Evolutionary conservation across 2,888 invertebrate species (phyloP), one percentile per base, ranked within the genome.

Genomic region (Dorcus parallelipipedus): DNA sequence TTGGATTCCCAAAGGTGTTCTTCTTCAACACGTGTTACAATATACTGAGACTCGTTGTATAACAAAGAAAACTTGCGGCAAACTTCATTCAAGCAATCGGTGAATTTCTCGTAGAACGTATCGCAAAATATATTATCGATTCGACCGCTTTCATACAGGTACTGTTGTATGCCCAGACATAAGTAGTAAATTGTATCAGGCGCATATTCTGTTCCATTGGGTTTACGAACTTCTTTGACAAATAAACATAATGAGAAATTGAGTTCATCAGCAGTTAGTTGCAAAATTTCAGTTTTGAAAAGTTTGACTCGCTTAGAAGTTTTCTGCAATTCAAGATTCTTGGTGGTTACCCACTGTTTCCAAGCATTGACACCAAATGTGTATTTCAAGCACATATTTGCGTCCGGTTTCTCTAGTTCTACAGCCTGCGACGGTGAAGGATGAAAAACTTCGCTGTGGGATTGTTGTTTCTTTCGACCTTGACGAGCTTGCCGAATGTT

Each of bases 101-200:
- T 93, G 75, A 94, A 95, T 69, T 90, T 87, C 74, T 93, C 91
- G 72, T 91, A 95, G 74, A 89, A 90, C 2, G 89, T 83, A 77
- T 95, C 95, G 58, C 92, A 91, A 76, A 95, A 95, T 75, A 95
- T 91, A 76, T 93, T 93, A 78, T 95, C 95, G 79, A 91, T 90
- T 71, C 94, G 85, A 67, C 89, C 89, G 78, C 91, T 93, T 76
- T 93, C 92, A 77, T 90, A 91, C 55, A 95, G 82, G 82, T 93
- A 93, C 82, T 93, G 91, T 75, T 92, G 92, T 74, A 91, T 90
- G 70, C 93, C 93, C 80, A 95, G 81, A 75, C 93, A 91, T 71
- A 95, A 84, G 78, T 95, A 95, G 79, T 90, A 93, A 73, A 95
- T 91, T 67, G 92, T 92, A 74, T 95, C 95, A 0, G 93, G 90